Evolutionary conservation across 2,888 invertebrate genomes (phyloP).

Genomic region (Frankliniella intonsa): DNA sequence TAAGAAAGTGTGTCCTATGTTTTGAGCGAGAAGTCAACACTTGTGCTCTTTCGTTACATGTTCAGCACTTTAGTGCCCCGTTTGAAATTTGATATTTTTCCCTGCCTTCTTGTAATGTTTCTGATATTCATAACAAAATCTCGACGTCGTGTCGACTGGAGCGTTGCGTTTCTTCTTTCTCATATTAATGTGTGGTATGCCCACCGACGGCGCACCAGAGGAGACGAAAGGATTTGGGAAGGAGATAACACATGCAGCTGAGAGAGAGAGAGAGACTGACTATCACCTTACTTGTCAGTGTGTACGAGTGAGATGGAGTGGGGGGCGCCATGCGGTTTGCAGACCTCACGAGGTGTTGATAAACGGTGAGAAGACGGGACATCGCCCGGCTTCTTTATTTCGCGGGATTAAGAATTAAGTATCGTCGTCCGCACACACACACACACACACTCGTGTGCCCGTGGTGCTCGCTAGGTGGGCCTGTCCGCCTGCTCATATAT

Average conservation of each 20-base stretch:
- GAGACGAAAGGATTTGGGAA: neutral
- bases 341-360: neutral
- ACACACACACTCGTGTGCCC: neutral
- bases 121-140: neutral
- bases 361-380: neutral
- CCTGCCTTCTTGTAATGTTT: neutral
- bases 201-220: neutral
- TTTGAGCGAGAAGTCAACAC: no score
- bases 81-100: neutral
- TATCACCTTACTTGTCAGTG: neutral
- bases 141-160: neutral
- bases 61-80: neutral
- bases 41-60: no score
- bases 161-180: neutral
- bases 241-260: no score
- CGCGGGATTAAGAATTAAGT: slow-evolving; percentile 21
- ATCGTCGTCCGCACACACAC: neutral
- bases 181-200: neutral
- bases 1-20: no score
- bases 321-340: no score
- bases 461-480: no score
- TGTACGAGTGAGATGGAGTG: neutral
- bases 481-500: no score
- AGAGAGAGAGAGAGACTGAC: neutral
- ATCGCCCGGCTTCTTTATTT: slow-evolving; percentile 6